Conservation (phyloP, 2,113 vertebrate genomes). For the Cercocebus atys region DNA sequence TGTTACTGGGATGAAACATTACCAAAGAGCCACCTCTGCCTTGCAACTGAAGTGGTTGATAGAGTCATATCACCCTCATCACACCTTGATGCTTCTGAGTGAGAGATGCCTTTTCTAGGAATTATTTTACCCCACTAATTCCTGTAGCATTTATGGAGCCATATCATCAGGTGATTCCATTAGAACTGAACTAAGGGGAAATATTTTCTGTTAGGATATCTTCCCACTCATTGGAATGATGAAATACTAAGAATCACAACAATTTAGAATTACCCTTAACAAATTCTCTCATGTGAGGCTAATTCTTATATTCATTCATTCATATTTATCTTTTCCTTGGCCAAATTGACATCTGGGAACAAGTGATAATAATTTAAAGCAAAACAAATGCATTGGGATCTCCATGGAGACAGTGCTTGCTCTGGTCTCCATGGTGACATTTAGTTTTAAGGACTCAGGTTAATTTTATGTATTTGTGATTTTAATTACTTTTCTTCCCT, state of each 20-base stretch:
- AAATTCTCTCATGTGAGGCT: not conserved
- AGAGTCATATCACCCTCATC: not conserved
- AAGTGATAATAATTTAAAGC: constrained; percentile 62
- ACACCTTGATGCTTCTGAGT: not conserved
- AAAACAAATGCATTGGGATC: constrained; percentile 5
- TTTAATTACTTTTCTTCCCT: constrained; percentile 54
- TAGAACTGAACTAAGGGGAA: not conserved
- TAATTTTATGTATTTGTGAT: constrained; percentile 67
- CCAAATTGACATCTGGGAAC: constrained; percentile 5
- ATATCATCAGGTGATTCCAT: not conserved
- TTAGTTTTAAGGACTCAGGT: constrained; percentile 55
- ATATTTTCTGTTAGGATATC: constrained; percentile 2
- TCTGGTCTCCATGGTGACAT: constrained; percentile 64
- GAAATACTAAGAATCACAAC: not conserved
- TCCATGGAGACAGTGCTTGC: constrained; percentile 62
- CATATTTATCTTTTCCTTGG: constrained; percentile 25
- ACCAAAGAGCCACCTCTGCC: not conserved
- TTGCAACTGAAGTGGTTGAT: not conserved
- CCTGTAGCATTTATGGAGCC: not conserved
- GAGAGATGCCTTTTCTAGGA: constrained; percentile 23
- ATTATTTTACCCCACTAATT: not conserved
- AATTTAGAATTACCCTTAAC: constrained; percentile 29
- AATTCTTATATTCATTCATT: not conserved
- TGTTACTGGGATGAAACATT: not conserved
- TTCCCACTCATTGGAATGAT: constrained; percentile 36